Evolutionary conservation across 2,797 vertebrate species (phyloP), one percentile per base, ranked within the genome.

Genomic region (Enteromius treurensis): DNA sequence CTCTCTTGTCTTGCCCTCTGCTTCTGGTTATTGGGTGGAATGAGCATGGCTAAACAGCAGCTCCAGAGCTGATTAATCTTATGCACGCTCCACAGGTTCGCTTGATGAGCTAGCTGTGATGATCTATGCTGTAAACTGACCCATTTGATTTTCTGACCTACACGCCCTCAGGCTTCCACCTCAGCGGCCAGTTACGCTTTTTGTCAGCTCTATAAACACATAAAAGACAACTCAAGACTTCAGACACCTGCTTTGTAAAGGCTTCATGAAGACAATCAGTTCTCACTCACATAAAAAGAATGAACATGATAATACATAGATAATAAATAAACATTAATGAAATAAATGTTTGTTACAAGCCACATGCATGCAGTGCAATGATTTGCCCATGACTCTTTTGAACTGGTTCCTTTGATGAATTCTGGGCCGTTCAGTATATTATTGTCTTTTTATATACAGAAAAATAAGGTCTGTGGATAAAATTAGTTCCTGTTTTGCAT

Each of bases 131-230:
- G 94, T 95, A 96, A 95, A 96, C 90, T 92, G 95, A 95, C 94
- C 95, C 93, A 94, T 97, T 93, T 96, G 96, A 97, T 97, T 96
- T 94, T 91, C 91, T 95, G 96, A 96, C 96, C 97, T 93, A 91
- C 89, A 91, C 90, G 91, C 90, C 86, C 80, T 91, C 86, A 5
- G 10, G 58, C 82, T 74, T 70, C 77, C 83, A 89, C 86, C 88
- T 88, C 90, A 92, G 86, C 55, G 79, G 86, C 85, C 88, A 85
- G 85, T 91, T 86, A 91, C 90, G 90, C 88, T 62, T 78, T 71
- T 55, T 90, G 90, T 91, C 69, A 88, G 90, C 89, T 82, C 83
- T 83, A 83, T 86, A 90, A 90, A 92, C 89, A 88, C 86, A 91
- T 91, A 90, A 89, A 91, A 90, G 80, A 88, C 70, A 84, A 45